phyloP scores from a whole-genome alignment of 2,888 invertebrate genomes.

The Chrysolina haemoptera region DNA sequence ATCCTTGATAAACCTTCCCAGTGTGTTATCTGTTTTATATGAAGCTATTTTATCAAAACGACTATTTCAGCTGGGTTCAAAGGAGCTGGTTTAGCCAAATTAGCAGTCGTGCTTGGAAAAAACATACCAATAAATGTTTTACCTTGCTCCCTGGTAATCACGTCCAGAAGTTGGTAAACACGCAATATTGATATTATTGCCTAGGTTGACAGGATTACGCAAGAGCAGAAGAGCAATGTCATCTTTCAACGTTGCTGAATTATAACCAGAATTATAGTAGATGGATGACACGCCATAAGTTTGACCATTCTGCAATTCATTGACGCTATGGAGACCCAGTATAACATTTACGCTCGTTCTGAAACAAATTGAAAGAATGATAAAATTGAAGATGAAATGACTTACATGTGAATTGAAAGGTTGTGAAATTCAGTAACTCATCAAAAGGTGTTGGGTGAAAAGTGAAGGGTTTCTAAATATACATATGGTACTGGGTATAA shows the following conservation, averaged over 20 bases:
- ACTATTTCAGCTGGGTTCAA: too few relatives aligned
- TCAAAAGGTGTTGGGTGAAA: too few relatives aligned
- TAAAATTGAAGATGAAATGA: too few relatives aligned
- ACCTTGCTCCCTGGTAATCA: slow-evolving; percentile 35
- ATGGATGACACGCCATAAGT: slow-evolving; percentile 4
- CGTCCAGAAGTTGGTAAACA: slow-evolving; percentile 34
- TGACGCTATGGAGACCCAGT: slow-evolving; percentile 8
- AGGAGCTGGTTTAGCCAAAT: too few relatives aligned
- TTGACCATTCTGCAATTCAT: slow-evolving; percentile 13
- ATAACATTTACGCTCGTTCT: slow-evolving; percentile 17
- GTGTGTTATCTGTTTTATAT: too few relatives aligned
- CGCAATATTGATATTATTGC: slow-evolving; percentile 71
- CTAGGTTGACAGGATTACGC: slow-evolving; percentile 72
- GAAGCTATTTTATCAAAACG: too few relatives aligned
- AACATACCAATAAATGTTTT: background rate
- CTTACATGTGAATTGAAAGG: too few relatives aligned
- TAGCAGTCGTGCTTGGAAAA: too few relatives aligned
- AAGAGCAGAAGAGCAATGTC: slow-evolving; percentile 87
- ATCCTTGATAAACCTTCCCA: too few relatives aligned
- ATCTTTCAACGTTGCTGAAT: slow-evolving; percentile 77
- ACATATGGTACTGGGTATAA: too few relatives aligned
- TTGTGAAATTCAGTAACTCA: too few relatives aligned
- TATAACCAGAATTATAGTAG: slow-evolving; percentile 15
- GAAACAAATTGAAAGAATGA: background rate
- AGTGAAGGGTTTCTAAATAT: too few relatives aligned